Evolutionary conservation across 2,113 vertebrate species (phyloP).

Genomic region (Brachirus orientalis): DNA sequence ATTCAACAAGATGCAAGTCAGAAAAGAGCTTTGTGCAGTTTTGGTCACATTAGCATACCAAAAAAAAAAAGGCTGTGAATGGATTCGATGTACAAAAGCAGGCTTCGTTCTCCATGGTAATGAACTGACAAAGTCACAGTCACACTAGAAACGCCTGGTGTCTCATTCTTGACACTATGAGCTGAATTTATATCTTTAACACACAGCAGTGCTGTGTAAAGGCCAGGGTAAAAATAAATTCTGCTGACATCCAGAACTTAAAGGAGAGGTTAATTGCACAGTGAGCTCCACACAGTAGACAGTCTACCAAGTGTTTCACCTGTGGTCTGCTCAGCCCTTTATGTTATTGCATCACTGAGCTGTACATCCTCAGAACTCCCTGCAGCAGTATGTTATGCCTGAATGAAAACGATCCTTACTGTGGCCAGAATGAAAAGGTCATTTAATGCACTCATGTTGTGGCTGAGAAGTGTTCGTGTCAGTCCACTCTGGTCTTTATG

Average conservation of each 20-base stretch:
- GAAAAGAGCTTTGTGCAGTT: background rate
- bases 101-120: background rate
- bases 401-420: too few relatives aligned
- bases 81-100: background rate
- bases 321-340: conserved; percentile 16
- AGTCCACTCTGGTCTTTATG: too few relatives aligned
- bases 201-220: background rate
- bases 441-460: too few relatives aligned
- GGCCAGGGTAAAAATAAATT: conserved; percentile 58
- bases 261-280: conserved; percentile 37
- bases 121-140: conserved; percentile 2
- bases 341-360: too few relatives aligned
- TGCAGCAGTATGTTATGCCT: too few relatives aligned
- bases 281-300: conserved; percentile 11
- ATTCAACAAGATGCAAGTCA: background rate
- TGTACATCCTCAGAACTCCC: too few relatives aligned
- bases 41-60: background rate
- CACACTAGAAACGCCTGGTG: background rate
- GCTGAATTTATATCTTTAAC: conserved; percentile 31
- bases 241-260: conserved; percentile 50
- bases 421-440: too few relatives aligned
- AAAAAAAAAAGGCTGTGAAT: background rate
- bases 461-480: too few relatives aligned
- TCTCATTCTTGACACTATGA: conserved; percentile 23
- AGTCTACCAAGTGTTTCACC: conserved; percentile 12